Evolutionary conservation across 2,113 vertebrate genomes (phyloP).

Genomic region (Syrmaticus mikado): DNA sequence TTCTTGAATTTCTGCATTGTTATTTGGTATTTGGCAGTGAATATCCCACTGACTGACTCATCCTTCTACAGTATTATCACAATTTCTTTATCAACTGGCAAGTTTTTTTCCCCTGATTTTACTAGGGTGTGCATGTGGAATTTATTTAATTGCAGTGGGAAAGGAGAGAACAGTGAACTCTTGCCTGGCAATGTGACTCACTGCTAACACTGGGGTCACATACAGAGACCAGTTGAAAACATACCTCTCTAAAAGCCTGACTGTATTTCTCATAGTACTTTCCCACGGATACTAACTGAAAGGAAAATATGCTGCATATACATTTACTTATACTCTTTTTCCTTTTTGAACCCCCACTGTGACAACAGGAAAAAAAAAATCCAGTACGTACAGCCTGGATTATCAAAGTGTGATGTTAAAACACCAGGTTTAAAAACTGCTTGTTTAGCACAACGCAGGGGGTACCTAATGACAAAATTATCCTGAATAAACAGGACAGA

Average conservation of each 20-base stretch:
- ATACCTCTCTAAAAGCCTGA: slow-evolving; percentile 7
- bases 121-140: neutral
- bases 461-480: neutral
- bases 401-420: neutral
- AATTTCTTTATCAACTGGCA: neutral
- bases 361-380: neutral
- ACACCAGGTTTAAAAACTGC: neutral
- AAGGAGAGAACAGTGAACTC: neutral
- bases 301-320: neutral
- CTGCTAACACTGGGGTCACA: slow-evolving; percentile 33
- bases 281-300: slow-evolving; percentile 39
- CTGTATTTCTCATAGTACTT: slow-evolving; percentile 7
- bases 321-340: neutral
- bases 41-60: neutral
- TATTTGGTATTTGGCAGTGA: neutral
- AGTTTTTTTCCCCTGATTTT: neutral
- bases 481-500: neutral
- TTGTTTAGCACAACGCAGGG: neutral
- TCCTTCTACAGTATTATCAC: neutral
- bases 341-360: neutral
- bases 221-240: slow-evolving; percentile 39
- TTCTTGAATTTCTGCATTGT: slow-evolving; percentile 3
- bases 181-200: slow-evolving; percentile 28
- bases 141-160: slow-evolving; percentile 13
- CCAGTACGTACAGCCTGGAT: neutral